Percentiles rank a stretch among this genome's conserved stretches.
Conservation (phyloP, 2,888 invertebrate species). For the Chrysopilus asiliformis region DNA sequence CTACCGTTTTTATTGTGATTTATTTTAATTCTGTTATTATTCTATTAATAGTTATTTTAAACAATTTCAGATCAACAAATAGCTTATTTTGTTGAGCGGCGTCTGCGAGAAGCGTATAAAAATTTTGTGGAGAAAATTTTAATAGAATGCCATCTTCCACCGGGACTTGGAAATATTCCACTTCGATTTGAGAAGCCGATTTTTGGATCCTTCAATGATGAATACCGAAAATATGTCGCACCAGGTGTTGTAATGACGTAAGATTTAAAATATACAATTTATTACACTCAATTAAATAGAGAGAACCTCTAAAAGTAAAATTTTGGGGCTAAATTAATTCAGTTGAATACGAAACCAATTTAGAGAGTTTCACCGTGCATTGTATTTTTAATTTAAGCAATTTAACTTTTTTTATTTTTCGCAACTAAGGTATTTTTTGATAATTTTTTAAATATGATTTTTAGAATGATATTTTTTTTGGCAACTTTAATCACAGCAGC, state of each 20-base stretch:
- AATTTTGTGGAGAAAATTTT: conserved; percentile 50
- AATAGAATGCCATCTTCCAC: conserved; percentile 47
- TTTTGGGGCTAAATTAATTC: too few species aligned
- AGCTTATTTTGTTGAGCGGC: conserved; percentile 55
- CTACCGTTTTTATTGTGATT: too few species aligned
- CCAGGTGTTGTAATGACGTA: conserved; percentile 74
- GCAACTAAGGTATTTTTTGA: too few species aligned
- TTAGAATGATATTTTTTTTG: conserved; percentile 71
- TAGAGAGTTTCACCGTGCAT: too few species aligned
- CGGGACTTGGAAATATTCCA: conserved; percentile 45
- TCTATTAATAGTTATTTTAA: too few species aligned
- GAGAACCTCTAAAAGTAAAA: too few species aligned
- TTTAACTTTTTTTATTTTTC: too few species aligned
- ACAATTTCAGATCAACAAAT: conserved; percentile 79
- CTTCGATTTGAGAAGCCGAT: conserved; percentile 56
- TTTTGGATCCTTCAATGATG: conserved; percentile 52
- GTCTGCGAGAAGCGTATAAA: conserved; percentile 53
- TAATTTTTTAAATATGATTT: too few species aligned
- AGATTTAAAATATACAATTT: conserved; percentile 26
- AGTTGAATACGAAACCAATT: too few species aligned
- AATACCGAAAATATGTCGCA: conserved; percentile 67
- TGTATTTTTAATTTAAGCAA: too few species aligned
- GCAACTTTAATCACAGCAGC: conserved; percentile 72
- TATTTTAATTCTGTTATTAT: too few species aligned
- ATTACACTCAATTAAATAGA: background rate